Evolutionary conservation across 2,797 vertebrate species (phyloP), one percentile per base, ranked within the genome.

Genomic region (Amniataba percoides): DNA sequence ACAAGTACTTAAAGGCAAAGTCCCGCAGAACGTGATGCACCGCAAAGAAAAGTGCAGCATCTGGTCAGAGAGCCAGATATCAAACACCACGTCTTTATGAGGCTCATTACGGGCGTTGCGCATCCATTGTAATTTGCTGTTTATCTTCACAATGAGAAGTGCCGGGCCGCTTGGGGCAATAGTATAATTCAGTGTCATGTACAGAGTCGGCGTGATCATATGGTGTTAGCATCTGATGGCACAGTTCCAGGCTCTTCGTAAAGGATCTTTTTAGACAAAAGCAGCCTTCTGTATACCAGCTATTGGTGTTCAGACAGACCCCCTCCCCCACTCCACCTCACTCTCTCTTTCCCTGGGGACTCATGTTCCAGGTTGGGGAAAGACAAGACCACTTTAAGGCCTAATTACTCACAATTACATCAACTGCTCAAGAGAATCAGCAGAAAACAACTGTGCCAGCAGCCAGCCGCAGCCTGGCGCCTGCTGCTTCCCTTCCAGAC

Each of bases 401-500:
- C 82, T 89, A 93, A 92, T 94, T 93, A 91, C 83, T 92, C 85
- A 87, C 79, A 91, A 91, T 93, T 92, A 90, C 84, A 86, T 83
- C 64, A 82, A 87, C 79, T 70, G 82, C 86, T 90, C 84, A 65
- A 63, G 85, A 92, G 88, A 89, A 89, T 81, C 81, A 84, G 80
- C 71, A 78, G 84, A 84, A 88, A 90, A 83, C 84, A 91, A 89
- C 77, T 34, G 83, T 82, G 88, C 89, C 82, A 72, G 82, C 88
- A 82, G 76, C 52, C 61, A 80, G 67, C 46, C 31, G 7, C 77
- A 83, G 80, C 75, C 60, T 39, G 62, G 66, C 13, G 23, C 74
- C 85, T 83, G 78, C 81, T 88, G 74, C 82, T 78, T 78, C 39
- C 55, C 34, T 64, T 71, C 65, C 48, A 66, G 65, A 74, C 1